phyloP scores from a whole-genome alignment of 1,140 invertebrate species.

The Drosophila kikkawai region DNA sequence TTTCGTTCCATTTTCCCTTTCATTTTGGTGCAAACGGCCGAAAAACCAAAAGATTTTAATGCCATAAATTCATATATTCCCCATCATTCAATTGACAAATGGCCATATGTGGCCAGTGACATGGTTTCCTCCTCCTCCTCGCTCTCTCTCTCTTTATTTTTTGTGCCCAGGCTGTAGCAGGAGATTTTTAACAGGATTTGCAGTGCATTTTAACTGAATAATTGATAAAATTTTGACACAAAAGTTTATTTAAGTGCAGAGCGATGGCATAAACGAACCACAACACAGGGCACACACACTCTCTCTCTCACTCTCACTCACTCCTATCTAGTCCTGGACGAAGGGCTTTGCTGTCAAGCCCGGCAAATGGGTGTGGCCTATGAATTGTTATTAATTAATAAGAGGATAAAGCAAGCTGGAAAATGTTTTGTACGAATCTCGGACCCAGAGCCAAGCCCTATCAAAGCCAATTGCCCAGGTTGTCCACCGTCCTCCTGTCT shows the following conservation, averaged over 20 bases:
- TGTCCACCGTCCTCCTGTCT: conserved; percentile 34
- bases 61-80: conserved; percentile 64
- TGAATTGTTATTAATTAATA: conserved; percentile 67
- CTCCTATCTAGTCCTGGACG: not conserved
- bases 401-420: conserved; percentile 31
- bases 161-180: conserved; percentile 1
- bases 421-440: conserved; percentile 32
- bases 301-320: too few relatives aligned
- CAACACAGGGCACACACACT: conserved; percentile 8
- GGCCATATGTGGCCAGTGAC: conserved; percentile 58
- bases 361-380: conserved; percentile 28
- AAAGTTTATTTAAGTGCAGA: conserved; percentile 65
- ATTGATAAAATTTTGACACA: conserved; percentile 71
- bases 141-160: not conserved
- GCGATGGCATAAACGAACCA: conserved; percentile 37
- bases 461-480: conserved; percentile 68
- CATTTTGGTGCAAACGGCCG: conserved; percentile 27
- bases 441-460: conserved; percentile 38
- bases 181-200: conserved; percentile 63
- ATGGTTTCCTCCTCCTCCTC: conserved; percentile 26
- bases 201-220: conserved; percentile 70
- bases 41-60: conserved; percentile 71
- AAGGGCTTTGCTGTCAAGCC: conserved; percentile 21
- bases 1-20: conserved; percentile 35
- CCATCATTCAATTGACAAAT: conserved; percentile 76